Percentiles rank a stretch among this genome's conserved stretches.
These are phyloP conservation scores for Erebia epiphron DNA, from an alignment of 2,888 invertebrate genomes.

Conservation along the genomic window DNA sequence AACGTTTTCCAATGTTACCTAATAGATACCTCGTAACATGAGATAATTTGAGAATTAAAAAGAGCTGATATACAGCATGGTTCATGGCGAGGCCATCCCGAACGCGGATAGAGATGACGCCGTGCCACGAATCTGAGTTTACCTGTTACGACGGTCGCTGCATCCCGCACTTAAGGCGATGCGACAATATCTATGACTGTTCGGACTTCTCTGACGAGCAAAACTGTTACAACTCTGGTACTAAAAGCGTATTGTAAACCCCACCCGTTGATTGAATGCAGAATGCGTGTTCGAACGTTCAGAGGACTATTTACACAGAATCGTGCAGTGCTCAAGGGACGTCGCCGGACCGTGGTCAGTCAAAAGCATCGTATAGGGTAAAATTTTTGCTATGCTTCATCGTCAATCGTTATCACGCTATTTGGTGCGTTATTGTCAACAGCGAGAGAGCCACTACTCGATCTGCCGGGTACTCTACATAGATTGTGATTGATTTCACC, in stretches of 20 bases:
- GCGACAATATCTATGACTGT: conserved; percentile 96
- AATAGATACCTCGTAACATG: background rate
- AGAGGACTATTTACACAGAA: conserved; percentile 10
- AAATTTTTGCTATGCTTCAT: too few species aligned
- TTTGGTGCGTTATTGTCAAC: too few species aligned
- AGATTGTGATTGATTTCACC: too few species aligned
- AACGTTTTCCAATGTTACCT: conserved; percentile 6
- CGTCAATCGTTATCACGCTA: too few species aligned
- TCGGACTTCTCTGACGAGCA: conserved; percentile 95
- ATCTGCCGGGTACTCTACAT: too few species aligned
- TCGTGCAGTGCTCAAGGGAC: background rate
- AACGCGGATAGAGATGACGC: conserved; percentile 54
- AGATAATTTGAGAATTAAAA: conserved; percentile 37
- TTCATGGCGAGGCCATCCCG: conserved; percentile 63
- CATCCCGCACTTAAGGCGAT: conserved; percentile 89
- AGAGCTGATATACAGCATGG: conserved; percentile 64
- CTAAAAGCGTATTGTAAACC: conserved; percentile 50
- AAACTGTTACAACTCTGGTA: conserved; percentile 87
- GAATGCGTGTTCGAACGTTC: conserved; percentile 50
- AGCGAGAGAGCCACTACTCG: too few species aligned
- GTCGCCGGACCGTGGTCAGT: background rate
- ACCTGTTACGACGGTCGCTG: conserved; percentile 89
- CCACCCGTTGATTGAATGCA: conserved; percentile 51
- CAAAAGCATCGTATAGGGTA: background rate
- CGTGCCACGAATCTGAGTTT: conserved; percentile 86